A percentile compares a stretch with the other conserved stretches of the same genome.
These are phyloP conservation scores for Atta cephalotes DNA, from an alignment of 1,140 invertebrate genomes.

Conservation along the genomic window DNA sequence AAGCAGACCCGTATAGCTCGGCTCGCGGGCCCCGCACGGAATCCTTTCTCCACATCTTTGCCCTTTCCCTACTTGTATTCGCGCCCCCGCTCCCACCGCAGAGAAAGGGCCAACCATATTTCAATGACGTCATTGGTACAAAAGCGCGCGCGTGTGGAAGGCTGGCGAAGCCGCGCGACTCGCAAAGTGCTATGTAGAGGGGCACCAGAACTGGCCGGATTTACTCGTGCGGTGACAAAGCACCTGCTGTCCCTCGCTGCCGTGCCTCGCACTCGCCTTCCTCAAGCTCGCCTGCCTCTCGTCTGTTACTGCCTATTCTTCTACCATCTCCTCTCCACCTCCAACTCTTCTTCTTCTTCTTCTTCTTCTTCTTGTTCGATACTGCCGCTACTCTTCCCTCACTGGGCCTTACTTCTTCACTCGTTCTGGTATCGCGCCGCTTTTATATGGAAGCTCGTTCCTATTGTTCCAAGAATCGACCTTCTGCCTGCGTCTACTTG, in stretches of 20 bases:
- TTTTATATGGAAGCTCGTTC: constrained; percentile 73
- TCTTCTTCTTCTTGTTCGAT: constrained; percentile 62
- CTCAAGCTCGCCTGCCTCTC: constrained; percentile 63
- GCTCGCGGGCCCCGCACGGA: constrained; percentile 40
- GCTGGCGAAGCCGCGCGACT: constrained; percentile 71
- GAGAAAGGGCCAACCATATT: constrained; percentile 78
- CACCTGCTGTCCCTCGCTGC: constrained; percentile 83
- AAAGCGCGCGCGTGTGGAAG: constrained; percentile 75
- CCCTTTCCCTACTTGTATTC: constrained; percentile 2
- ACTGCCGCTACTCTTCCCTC: constrained; percentile 53
- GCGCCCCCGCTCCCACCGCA: constrained; percentile 30
- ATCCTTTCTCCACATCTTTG: constrained; percentile 11
- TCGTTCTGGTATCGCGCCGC: constrained; percentile 57
- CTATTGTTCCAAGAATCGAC: constrained; percentile 71
- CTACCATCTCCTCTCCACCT: constrained; percentile 69
- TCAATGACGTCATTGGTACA: constrained; percentile 81
- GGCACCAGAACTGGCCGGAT: constrained; percentile 80
- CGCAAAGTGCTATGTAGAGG: constrained; percentile 76
- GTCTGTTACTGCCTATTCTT: constrained; percentile 74
- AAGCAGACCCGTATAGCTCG: constrained; percentile 64
- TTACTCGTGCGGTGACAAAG: constrained; percentile 85
- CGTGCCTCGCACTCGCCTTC: constrained; percentile 76
- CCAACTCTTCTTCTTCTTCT: constrained; percentile 14
- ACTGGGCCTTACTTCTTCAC: constrained; percentile 27
- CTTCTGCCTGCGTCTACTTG: constrained; percentile 65